phyloP scores from a whole-genome alignment of 2,797 vertebrate species.

The Fringilla coelebs region DNA sequence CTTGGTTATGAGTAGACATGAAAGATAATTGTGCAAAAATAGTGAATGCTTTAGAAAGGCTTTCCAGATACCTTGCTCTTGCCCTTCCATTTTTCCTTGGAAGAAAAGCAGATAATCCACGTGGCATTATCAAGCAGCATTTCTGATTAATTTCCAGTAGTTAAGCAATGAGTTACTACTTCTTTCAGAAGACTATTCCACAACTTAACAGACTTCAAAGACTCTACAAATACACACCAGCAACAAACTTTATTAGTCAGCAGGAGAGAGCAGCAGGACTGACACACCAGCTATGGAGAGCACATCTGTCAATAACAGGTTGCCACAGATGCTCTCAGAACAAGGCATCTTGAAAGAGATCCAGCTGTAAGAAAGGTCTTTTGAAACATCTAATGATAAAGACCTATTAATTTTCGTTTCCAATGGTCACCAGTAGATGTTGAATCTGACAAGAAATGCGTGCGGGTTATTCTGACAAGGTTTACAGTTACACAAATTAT shows the following conservation, averaged over 20 bases:
- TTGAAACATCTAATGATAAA: background rate
- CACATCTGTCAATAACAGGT: slow-evolving; percentile 52
- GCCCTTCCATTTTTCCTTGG: background rate
- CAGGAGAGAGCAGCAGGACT: slow-evolving; percentile 43
- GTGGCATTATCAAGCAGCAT: background rate
- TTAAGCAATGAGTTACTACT: background rate
- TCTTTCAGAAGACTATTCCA: background rate
- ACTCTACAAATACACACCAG: slow-evolving; percentile 19
- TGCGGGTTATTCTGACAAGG: background rate
- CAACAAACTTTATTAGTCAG: slow-evolving; percentile 49
- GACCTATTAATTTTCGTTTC: background rate
- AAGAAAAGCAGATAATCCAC: background rate
- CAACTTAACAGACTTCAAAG: slow-evolving; percentile 23
- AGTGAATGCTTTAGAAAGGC: background rate
- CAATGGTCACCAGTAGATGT: background rate
- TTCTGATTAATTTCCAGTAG: background rate
- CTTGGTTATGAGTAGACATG: background rate
- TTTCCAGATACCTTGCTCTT: background rate
- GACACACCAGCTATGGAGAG: slow-evolving; percentile 15
- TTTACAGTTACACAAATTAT: background rate
- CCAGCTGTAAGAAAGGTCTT: background rate
- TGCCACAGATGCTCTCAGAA: background rate
- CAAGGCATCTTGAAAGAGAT: slow-evolving; percentile 15
- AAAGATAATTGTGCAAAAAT: background rate
- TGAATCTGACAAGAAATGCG: background rate